Evolutionary conservation across 2,113 vertebrate genomes (phyloP), one percentile per base, ranked within the genome.

Genomic region (Plectropomus leopardus): DNA sequence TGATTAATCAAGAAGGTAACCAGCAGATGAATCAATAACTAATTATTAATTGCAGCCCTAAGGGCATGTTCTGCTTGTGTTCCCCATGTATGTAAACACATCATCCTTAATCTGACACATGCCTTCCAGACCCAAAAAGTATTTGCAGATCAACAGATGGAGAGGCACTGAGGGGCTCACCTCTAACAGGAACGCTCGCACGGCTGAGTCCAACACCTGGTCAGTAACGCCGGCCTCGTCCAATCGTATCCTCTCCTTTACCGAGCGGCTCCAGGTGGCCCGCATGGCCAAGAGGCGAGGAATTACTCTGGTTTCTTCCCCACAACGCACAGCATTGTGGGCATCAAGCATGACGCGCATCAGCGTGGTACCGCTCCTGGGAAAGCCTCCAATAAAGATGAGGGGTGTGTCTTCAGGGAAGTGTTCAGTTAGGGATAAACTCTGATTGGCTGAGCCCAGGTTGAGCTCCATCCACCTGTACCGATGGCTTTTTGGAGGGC

Each of bases 291-390:
- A 87, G 44, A 98, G 96, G 10, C 97, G 94, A 0, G 97, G 97
- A 80, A 98, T 98, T 19, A 98, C 97, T 24, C 97, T 89, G 0
- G 97, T 98, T 92, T 98, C 97, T 76, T 98, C 97, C 4, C 97
- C 97, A 0, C 97, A 98, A 0, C 97, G 95, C 11, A 98, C 90
- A 0, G 96, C 94, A 0, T 94, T 96, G 79, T 98, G 97, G 36
- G 97, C 97, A 2, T 98, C 97, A 45, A 98, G 89, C 97, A 98
- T 98, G 70, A 97, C 97, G 1, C 97, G 92, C 97, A 98, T 98
- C 34, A 98, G 92, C 0, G 97, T 98, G 28, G 97, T 98, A 82
- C 97, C 97, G 19, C 97, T 98, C 32, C 97, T 92, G 55, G 97
- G 97, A 1, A 98, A 97, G 42, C 97, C 97, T 0, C 97, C 97